These are phyloP conservation scores for Phortica okadai DNA, from an alignment of 2,888 invertebrate genomes.

Conservation along the genomic window DNA sequence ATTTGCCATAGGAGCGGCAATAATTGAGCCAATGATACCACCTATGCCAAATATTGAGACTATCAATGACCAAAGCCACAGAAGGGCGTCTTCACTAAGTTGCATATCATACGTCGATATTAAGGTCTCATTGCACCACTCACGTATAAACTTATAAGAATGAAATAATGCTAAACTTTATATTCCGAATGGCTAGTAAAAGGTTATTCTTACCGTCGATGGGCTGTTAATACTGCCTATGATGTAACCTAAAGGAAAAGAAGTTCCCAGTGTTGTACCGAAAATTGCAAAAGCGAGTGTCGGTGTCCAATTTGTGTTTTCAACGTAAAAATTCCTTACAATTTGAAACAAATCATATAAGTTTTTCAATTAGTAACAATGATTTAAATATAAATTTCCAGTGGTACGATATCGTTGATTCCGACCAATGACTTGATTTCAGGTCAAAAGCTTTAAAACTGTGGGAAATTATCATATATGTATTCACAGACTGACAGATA, in stretches of 20 bases:
- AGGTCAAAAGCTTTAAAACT: too few species aligned
- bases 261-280: slow-evolving; percentile 2
- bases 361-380: too few species aligned
- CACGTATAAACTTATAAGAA: slow-evolving; percentile 81
- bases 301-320: slow-evolving; percentile 68
- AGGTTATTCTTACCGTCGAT: neutral
- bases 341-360: too few species aligned
- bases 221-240: neutral
- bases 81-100: slow-evolving; percentile 77
- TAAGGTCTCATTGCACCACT: slow-evolving; percentile 84
- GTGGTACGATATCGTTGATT: too few species aligned
- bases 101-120: slow-evolving; percentile 78
- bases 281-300: neutral
- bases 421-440: too few species aligned
- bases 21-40: slow-evolving; percentile 88
- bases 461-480: too few species aligned
- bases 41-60: slow-evolving; percentile 93
- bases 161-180: neutral
- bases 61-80: slow-evolving; percentile 85
- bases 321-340: too few species aligned
- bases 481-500: too few species aligned
- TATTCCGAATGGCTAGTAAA: neutral
- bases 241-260: neutral
- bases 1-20: slow-evolving; percentile 85
- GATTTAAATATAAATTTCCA: too few species aligned